A percentile compares a stretch with the other conserved stretches of the same genome.
Conservation (phyloP, 2,888 invertebrate species). For the Hirtodrosophila trivittata region DNA sequence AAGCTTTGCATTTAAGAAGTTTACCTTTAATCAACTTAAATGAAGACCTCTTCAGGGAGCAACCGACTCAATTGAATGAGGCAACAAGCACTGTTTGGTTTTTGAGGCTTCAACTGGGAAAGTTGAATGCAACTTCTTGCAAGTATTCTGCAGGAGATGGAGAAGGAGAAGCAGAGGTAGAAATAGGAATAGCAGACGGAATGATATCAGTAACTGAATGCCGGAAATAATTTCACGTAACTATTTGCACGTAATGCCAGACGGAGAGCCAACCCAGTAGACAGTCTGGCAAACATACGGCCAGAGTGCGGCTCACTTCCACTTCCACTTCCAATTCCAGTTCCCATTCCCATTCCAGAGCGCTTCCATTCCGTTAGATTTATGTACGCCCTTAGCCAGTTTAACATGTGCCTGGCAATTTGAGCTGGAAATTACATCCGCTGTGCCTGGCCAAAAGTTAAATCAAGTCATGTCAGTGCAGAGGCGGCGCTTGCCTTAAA, state of each 20-base stretch:
- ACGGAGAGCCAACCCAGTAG: slow-evolving; percentile 13
- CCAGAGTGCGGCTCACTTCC: slow-evolving; percentile 1
- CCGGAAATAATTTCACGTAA: slow-evolving; percentile 75
- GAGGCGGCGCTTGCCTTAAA: slow-evolving; percentile 20
- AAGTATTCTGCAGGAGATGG: too few relatives aligned
- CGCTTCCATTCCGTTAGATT: slow-evolving; percentile 36
- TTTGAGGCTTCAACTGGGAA: slow-evolving; percentile 35
- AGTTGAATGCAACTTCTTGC: slow-evolving; percentile 13
- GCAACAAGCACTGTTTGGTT: slow-evolving; percentile 15
- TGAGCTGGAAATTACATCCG: slow-evolving; percentile 66
- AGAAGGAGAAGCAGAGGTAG: neutral
- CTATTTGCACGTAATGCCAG: slow-evolving; percentile 70
- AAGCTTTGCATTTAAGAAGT: neutral
- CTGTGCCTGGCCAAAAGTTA: slow-evolving; percentile 30
- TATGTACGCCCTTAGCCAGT: slow-evolving; percentile 52
- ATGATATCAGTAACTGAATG: slow-evolving; percentile 65
- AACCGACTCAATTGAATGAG: slow-evolving; percentile 1
- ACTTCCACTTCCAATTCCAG: neutral
- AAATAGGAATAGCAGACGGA: slow-evolving; percentile 49
- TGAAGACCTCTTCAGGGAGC: neutral
- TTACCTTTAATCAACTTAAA: slow-evolving; percentile 2
- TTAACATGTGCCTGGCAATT: slow-evolving; percentile 61
- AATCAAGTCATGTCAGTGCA: slow-evolving; percentile 1
- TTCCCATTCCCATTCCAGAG: too few relatives aligned
- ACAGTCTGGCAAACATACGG: slow-evolving; percentile 15